Conservation (phyloP, 2,113 vertebrate genomes). For the Percopsis transmontana region DNA sequence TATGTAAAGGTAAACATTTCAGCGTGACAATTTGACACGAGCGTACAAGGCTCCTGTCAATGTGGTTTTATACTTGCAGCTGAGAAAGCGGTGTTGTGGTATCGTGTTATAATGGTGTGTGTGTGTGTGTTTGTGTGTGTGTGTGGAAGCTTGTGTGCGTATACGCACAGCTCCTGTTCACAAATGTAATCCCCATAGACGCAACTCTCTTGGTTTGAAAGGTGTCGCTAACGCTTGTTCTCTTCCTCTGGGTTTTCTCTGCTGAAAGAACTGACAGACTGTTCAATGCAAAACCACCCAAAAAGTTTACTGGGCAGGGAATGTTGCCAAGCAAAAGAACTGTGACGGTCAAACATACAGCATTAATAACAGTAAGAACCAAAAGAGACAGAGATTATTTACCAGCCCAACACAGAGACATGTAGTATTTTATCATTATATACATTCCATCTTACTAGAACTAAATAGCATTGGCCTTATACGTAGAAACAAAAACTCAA, state of each 20-base stretch:
- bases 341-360: not conserved
- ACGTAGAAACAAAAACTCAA: not conserved
- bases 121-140: conserved; percentile 7
- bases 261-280: conserved; percentile 31
- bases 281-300: conserved; percentile 34
- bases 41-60: conserved; percentile 68
- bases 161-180: conserved; percentile 49
- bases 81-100: conserved; percentile 60
- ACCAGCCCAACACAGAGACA: not conserved
- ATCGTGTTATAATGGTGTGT: conserved; percentile 29
- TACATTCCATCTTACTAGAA: not conserved
- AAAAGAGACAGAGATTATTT: conserved; percentile 3
- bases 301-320: conserved; percentile 10
- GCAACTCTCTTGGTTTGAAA: conserved; percentile 58
- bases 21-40: conserved; percentile 68
- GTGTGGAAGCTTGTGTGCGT: conserved; percentile 24
- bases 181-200: conserved; percentile 69
- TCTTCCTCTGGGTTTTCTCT: conserved; percentile 40
- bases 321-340: not conserved
- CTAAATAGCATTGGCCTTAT: not conserved
- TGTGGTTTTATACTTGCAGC: conserved; percentile 60
- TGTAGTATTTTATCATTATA: not conserved
- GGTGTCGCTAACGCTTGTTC: conserved; percentile 52
- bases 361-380: not conserved
- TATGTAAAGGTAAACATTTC: conserved; percentile 76